Percentiles rank a stretch among this genome's conserved stretches.
phyloP scores from a whole-genome alignment of 2,888 invertebrate genomes.

The Heliconius ethilla region DNA sequence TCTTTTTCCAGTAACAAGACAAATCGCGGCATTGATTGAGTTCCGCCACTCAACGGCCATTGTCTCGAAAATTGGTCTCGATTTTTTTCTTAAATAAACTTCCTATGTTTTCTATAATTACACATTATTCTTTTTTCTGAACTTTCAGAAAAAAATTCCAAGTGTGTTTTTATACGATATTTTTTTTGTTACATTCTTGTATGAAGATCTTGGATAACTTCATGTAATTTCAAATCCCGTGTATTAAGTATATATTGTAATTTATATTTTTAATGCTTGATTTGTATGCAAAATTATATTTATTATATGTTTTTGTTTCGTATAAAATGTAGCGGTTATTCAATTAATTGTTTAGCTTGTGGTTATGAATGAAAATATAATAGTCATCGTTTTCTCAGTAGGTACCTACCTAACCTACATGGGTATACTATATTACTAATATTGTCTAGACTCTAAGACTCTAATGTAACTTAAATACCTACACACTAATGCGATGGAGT shows the following conservation, averaged over 20 bases:
- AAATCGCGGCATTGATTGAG: not conserved
- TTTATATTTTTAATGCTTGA: not conserved
- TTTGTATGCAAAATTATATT: not conserved
- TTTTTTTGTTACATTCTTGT: too few relatives aligned
- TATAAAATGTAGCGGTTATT: not conserved
- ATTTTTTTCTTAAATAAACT: not conserved
- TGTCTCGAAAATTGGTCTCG: not conserved
- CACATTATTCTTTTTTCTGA: too few relatives aligned
- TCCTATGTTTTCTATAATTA: too few relatives aligned
- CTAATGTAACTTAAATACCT: too few relatives aligned
- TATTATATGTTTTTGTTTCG: not conserved
- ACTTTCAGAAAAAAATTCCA: too few relatives aligned
- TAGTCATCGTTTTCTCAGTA: too few relatives aligned
- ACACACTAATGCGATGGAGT: too few relatives aligned
- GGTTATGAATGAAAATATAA: not conserved
- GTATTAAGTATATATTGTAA: not conserved
- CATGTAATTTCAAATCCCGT: not conserved
- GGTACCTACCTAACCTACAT: too few relatives aligned
- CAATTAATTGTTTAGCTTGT: not conserved
- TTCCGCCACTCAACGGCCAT: not conserved
- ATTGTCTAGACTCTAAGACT: too few relatives aligned
- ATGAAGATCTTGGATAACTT: not conserved
- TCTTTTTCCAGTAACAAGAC: not conserved
- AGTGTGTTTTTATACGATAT: too few relatives aligned
- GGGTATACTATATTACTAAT: too few relatives aligned